Conservation (phyloP, 2,113 vertebrate genomes). For the Pollachius pollachius region DNA sequence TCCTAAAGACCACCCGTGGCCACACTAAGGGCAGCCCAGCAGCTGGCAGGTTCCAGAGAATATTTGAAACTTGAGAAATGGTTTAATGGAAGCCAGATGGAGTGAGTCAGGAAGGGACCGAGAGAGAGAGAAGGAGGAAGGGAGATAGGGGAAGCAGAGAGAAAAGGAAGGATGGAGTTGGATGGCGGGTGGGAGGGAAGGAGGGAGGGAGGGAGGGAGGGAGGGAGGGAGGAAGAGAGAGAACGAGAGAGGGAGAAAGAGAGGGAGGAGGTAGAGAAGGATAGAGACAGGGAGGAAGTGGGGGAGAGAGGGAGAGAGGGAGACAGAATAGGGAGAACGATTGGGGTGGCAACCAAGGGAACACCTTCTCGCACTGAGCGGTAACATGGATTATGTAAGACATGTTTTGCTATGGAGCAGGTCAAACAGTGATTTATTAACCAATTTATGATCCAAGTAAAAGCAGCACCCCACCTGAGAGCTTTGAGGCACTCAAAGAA, state of each 20-base stretch:
- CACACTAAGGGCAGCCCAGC: slow-evolving; percentile 1
- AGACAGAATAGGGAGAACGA: slow-evolving; percentile 4
- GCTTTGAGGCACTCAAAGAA: not conserved
- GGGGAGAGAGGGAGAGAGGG: not conserved
- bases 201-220: slow-evolving; percentile 23
- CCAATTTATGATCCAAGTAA: slow-evolving; percentile 4
- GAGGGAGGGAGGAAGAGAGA: not conserved
- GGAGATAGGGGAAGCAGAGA: slow-evolving; percentile 1
- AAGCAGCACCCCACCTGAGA: not conserved
- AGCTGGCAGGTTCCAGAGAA: slow-evolving; percentile 3
- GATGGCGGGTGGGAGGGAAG: not conserved
- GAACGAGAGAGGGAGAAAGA: not conserved
- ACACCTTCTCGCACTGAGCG: slow-evolving; percentile 35
- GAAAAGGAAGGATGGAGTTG: no score
- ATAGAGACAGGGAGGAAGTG: not conserved
- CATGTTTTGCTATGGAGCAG: slow-evolving; percentile 13
- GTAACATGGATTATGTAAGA: slow-evolving; percentile 25
- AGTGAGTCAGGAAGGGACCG: not conserved
- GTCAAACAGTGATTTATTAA: slow-evolving; percentile 32
- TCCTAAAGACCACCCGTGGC: not conserved
- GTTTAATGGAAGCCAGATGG: slow-evolving; percentile 40
- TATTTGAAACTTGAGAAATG: slow-evolving; percentile 33
- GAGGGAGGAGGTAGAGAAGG: slow-evolving; percentile 14
- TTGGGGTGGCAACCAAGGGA: slow-evolving; percentile 1
- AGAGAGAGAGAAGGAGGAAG: not conserved